Percentiles rank a stretch among this genome's conserved stretches.
phyloP scores from a whole-genome alignment of 2,888 invertebrate species.

The Agrilus biguttatus region DNA sequence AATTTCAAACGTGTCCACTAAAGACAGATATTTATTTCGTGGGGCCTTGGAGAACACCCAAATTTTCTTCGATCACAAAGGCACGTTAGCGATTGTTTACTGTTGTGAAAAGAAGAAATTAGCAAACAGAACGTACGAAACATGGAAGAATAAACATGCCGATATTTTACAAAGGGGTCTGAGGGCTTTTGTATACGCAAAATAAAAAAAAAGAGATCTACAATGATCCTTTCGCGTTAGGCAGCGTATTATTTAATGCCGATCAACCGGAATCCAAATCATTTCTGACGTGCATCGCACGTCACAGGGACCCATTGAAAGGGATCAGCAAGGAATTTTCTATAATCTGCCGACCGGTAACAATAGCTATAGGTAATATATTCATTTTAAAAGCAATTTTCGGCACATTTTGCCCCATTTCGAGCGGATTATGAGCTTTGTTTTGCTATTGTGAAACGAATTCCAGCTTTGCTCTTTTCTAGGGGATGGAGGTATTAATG shows the following conservation, averaged over 20 bases:
- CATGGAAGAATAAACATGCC: no score
- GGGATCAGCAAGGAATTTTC: constrained; percentile 18
- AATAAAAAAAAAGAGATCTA: no score
- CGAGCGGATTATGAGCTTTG: constrained; percentile 20
- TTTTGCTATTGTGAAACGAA: constrained; percentile 7
- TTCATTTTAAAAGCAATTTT: constrained; percentile 30
- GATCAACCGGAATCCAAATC: constrained; percentile 21
- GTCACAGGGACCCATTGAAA: constrained; percentile 19
- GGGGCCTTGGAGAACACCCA: no score
- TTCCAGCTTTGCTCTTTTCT: constrained; percentile 9
- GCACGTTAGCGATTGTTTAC: no score
- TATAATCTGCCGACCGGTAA: constrained; percentile 24
- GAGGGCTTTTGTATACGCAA: no score
- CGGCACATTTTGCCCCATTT: constrained; percentile 28
- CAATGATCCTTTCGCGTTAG: no score
- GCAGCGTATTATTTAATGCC: constrained; percentile 4
- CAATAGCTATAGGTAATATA: constrained; percentile 24
- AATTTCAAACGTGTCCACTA: no score
- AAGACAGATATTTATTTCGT: no score
- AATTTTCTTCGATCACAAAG: no score
- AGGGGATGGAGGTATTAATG: background rate
- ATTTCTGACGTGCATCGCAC: constrained; percentile 23
- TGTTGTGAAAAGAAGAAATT: no score
- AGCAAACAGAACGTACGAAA: no score
- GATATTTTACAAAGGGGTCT: no score